A percentile compares a stretch with the other conserved stretches of the same genome.
Evolutionary conservation across 37 sponge, comb jelly and placozoan genomes (phyloP).

Genomic region (Dysidea cf. avara): DNA sequence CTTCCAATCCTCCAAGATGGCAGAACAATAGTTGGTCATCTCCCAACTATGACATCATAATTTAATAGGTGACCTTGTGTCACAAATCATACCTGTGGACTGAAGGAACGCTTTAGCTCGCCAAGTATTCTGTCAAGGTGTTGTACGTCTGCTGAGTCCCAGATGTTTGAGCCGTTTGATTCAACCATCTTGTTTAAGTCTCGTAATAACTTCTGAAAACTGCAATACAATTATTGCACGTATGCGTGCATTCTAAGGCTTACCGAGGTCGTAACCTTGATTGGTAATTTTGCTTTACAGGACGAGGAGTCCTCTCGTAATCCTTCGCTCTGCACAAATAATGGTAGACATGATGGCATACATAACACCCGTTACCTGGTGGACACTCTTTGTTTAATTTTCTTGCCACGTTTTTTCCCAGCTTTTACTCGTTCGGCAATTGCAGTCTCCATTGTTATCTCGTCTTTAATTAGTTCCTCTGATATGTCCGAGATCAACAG

Average conservation of each 20-base stretch:
- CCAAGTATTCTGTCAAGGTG: constrained; percentile 51
- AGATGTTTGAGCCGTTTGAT: not conserved
- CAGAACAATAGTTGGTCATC: constrained; percentile 47
- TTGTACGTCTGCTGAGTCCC: constrained; percentile 4
- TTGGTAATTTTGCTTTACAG: no score
- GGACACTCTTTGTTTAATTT: constrained; percentile 63
- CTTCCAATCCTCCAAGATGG: constrained; percentile 59
- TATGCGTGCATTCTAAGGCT: no score
- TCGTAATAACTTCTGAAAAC: constrained; percentile 36
- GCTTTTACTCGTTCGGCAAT: constrained; percentile 37
- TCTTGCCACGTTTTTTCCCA: constrained; percentile 77
- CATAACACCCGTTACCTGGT: constrained; percentile 29
- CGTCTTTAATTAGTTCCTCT: constrained; percentile 38
- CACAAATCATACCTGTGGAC: not conserved
- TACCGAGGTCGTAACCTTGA: no score
- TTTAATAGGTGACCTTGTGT: not conserved
- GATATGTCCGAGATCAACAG: constrained; percentile 41
- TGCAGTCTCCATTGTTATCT: constrained; percentile 5
- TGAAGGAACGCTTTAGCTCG: constrained; percentile 40
- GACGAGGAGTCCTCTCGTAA: no score
- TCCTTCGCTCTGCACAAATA: no score
- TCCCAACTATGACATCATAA: constrained; percentile 4
- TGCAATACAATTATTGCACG: not conserved
- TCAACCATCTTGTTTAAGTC: constrained; percentile 52
- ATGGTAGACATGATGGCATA: no score